Percentiles rank a stretch among this genome's conserved stretches.
Conservation (phyloP, 2,797 vertebrate genomes). For the Arctocebus calabarensis region DNA sequence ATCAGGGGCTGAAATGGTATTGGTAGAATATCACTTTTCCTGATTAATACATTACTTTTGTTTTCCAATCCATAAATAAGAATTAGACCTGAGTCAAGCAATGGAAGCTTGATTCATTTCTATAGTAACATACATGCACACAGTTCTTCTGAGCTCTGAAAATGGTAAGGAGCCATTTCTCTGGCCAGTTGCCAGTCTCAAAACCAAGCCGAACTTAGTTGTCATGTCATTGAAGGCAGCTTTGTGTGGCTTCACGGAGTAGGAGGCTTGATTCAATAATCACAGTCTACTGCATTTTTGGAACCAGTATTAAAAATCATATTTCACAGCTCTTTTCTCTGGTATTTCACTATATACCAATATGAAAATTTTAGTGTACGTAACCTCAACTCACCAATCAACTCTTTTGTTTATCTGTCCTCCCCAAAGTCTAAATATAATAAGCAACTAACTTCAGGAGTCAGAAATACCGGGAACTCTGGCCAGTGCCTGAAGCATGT, state of each 20-base stretch:
- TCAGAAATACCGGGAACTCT: background rate
- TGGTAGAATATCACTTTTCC: background rate
- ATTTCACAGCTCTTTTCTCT: slow-evolving; percentile 53
- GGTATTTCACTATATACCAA: slow-evolving; percentile 9
- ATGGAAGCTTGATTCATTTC: slow-evolving; percentile 56
- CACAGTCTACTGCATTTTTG: slow-evolving; percentile 50
- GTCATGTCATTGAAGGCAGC: slow-evolving; percentile 28
- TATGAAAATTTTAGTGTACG: background rate
- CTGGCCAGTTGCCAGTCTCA: slow-evolving; percentile 34
- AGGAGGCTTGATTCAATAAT: background rate
- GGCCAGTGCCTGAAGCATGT: background rate
- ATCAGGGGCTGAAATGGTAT: background rate
- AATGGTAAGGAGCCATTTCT: slow-evolving; percentile 5
- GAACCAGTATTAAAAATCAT: slow-evolving; percentile 16
- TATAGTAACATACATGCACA: slow-evolving; percentile 20
- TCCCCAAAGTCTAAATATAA: slow-evolving; percentile 16
- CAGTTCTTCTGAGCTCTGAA: slow-evolving; percentile 58
- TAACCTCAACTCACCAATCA: background rate
- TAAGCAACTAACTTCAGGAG: background rate
- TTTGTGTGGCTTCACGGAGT: slow-evolving; percentile 66
- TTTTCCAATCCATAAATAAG: slow-evolving; percentile 70
- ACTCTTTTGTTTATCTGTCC: background rate
- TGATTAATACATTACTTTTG: background rate
- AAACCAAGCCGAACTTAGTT: background rate
- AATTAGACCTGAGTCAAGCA: slow-evolving; percentile 41